Evolutionary conservation across 2,888 invertebrate genomes (phyloP), one percentile per base, ranked within the genome.

Genomic region (Phanerotoma sp.): DNA sequence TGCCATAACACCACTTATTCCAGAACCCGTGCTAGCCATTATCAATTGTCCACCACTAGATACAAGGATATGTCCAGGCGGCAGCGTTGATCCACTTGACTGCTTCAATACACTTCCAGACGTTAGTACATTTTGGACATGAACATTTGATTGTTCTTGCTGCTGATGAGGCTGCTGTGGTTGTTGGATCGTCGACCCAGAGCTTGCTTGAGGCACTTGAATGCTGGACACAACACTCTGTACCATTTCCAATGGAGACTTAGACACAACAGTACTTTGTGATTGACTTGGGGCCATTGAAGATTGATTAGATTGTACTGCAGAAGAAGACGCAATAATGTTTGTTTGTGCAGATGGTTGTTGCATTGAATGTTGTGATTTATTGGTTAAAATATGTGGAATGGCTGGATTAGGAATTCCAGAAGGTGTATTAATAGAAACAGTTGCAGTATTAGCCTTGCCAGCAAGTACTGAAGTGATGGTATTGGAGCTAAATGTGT

Each of bases 381-480:
- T 71, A 51, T 60, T 79, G 77, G 60, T 56, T 5, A 69, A 51
- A 45, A 72, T 67, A 55, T 69, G 71, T 68, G 83, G 66, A 57
- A 76, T 66, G 13, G 74, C 72, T 2, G 77, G 67, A 51, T 78
- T 77, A 3, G 78, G 72, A 44, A 77, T 68, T 72, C 82, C 51
- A 67, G 82, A 73, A 9, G 85, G 82, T 22, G 84, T 84, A 64
- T 87, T 88, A 21, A 88, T 84, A 0, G 89, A 87, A 1, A 90
- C 88, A 0, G 90, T 88, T 1, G 87, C 86, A 1, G 89, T 90
- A 64, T 87, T 87, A 0, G 89, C 84, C 72, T 86, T 82, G 3
- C 89, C 89, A 3, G 89, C 89, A 57, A 89, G 74, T 2, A 91
- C 90, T 0, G 87, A 89, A 0, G 91, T 92, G 16, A 91, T 88